Evolutionary conservation across 2,888 invertebrate species (phyloP), one percentile per base, ranked within the genome.

Genomic region (Lathronympha strigana): DNA sequence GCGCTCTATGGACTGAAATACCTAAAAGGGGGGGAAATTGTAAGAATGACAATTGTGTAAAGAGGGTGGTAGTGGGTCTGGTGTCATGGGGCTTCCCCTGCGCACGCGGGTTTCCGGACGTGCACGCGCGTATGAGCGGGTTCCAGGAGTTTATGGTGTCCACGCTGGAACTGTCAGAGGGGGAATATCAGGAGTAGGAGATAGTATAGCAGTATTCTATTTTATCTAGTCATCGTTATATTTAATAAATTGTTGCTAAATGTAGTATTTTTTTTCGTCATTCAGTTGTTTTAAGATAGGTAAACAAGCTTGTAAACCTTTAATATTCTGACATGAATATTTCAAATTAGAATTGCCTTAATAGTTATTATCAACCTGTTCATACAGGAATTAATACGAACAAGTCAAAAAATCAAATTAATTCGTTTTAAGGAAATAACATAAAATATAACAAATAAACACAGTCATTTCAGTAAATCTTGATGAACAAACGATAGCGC

Each of bases 1-100:
- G 82, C 58, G 76, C 85, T 0, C 72, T 87, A 8, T 47, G 45
- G 45, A n/a, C 21, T 47, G 23, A 23, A 47, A n/a, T n/a, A n/a
- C n/a, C n/a, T n/a, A n/a, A 4, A 13, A 47, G 13, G 2, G 2
- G 19, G 9, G 19, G n/a, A 8, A 43, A 11, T n/a, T 36, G 33
- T 13, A n/a, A 36, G 11, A n/a, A n/a, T n/a, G 3, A 28, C 28
- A 28, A 28, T 3, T 8, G 28, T 1, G 43, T 45, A 2, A 72
- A 82, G 1, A 72, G 64, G 1, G 5, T 80, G 78, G 67, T 13
- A 11, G 71, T 83, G 28, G 87, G 82, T 0, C 36, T 86, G 3
- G 85, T 87, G 1, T 87, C 86, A 0, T 87, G 87, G 88, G 87
- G 87, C 2, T 69, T 77, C 36, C 76, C 77, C 1, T 87, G 88